Conservation (phyloP, 2,113 vertebrate genomes). For the Osmerus mordax region DNA sequence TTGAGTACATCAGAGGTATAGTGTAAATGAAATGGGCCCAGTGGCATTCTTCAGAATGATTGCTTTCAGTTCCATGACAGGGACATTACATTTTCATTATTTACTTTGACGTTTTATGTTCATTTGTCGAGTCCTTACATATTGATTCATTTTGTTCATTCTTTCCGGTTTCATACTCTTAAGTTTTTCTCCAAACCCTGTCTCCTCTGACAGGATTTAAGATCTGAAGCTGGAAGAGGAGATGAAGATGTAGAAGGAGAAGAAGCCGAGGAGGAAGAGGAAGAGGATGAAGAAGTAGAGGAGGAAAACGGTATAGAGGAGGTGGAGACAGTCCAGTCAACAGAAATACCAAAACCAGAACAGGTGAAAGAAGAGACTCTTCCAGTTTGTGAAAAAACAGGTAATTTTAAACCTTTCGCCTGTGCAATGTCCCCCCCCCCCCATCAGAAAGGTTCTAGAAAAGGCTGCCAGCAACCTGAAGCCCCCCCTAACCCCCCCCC, state of each 20-base stretch:
- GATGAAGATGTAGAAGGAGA: conserved; percentile 20
- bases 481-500: no score
- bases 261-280: conserved; percentile 8
- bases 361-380: conserved; percentile 24
- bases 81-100: no score
- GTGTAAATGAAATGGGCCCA: no score
- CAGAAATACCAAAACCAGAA: conserved; percentile 12
- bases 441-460: no score
- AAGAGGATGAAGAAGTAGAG: conserved; percentile 11
- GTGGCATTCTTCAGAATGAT: no score
- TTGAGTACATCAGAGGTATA: no score
- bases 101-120: no score
- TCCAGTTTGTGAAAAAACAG: conserved; percentile 31
- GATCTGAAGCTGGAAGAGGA: conserved; percentile 17
- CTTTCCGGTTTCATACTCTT: not conserved
- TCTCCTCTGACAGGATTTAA: conserved; percentile 38
- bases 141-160: not conserved
- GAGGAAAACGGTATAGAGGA: conserved; percentile 13
- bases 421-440: no score
- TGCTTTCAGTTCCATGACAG: no score
- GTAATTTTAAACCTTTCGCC: conserved; percentile 15
- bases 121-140: no score
- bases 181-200: not conserved
- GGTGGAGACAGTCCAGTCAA: not conserved
- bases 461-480: no score